Evolutionary conservation across 2,113 vertebrate species (phyloP), one percentile per base, ranked within the genome.

Genomic region (Pandion haliaetus): DNA sequence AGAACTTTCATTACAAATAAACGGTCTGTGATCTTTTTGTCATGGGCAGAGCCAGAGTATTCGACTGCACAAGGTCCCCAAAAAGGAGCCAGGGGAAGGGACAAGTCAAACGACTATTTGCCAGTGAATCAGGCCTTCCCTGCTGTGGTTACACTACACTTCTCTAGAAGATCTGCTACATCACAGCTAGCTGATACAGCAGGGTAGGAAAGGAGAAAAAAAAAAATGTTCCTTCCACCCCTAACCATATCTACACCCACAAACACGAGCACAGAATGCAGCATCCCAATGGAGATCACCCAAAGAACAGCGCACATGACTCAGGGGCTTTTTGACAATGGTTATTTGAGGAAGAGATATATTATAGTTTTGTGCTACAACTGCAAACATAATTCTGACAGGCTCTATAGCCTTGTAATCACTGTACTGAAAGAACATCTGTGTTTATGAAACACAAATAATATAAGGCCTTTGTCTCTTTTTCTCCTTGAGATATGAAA

Each of bases 231-330:
- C 26, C 16, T 74, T 47, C 32, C 13, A 12, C 8, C 14, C 26
- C 62, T 40, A 70, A 14, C 9, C 25, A 70, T 25, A 36, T n/a
- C 47, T 32, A 19, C 47, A 63, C 29, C 47, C 40, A 34, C 14
- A 23, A 63, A 34, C 34, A 55, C 0, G 1, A 78, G 20, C 18
- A 73, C 55, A 69, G 50, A 88, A 9, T 3, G 0, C 17, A 31
- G 8, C 38, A 49, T 5, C 47, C 45, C 57, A 15, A 1, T 0
- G 17, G 38, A 72, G 36, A 74, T 28, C 32, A 40, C 32, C 52
- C 36, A 12, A 59, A 84, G n/a, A 12, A 55, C 0, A 0, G 13
- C 0, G 0, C 3, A 2, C 2, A 0, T 8, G 57, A 31, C 52
- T 66, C 18, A 8, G 11, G 16, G 5, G 6, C 15, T 90, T 88